Conservation (phyloP, 2,797 vertebrate genomes). For the Enteromius afrohamiltoni region DNA sequence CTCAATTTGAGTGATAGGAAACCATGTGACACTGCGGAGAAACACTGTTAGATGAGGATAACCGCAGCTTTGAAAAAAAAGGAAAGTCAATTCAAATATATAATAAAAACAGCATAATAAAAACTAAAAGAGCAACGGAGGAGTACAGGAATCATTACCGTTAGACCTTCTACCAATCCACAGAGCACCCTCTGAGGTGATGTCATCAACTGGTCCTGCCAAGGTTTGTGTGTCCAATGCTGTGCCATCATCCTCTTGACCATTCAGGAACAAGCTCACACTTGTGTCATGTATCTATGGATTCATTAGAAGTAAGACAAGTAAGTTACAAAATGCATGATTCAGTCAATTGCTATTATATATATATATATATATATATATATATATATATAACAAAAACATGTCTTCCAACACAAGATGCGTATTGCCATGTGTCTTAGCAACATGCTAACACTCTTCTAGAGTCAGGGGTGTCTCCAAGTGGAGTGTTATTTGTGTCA, state of each 20-base stretch:
- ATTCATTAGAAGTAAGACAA: constrained; percentile 50
- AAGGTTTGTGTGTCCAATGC: constrained; percentile 85
- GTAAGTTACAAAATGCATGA: background rate
- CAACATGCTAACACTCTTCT: background rate
- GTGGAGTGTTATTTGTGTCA: background rate
- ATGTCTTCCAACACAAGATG: no score
- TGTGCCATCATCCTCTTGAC: constrained; percentile 85
- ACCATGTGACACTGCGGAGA: constrained; percentile 10
- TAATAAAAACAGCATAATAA: constrained; percentile 12
- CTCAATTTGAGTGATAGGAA: constrained; percentile 50
- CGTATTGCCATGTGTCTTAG: background rate
- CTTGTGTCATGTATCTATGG: constrained; percentile 83
- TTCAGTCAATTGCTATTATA: background rate
- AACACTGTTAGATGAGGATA: background rate
- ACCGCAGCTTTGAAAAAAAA: background rate
- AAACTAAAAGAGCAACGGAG: background rate
- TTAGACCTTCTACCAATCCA: constrained; percentile 83
- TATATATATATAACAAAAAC: no score
- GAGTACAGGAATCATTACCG: constrained; percentile 73
- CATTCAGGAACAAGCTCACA: constrained; percentile 88
- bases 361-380: background rate
- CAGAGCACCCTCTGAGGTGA: constrained; percentile 69
- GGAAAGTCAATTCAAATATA: background rate
- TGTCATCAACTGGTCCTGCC: constrained; percentile 72
- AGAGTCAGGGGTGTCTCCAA: background rate